Conservation (phyloP, 2,888 invertebrate species). For the Sclerodermus sp. region DNA sequence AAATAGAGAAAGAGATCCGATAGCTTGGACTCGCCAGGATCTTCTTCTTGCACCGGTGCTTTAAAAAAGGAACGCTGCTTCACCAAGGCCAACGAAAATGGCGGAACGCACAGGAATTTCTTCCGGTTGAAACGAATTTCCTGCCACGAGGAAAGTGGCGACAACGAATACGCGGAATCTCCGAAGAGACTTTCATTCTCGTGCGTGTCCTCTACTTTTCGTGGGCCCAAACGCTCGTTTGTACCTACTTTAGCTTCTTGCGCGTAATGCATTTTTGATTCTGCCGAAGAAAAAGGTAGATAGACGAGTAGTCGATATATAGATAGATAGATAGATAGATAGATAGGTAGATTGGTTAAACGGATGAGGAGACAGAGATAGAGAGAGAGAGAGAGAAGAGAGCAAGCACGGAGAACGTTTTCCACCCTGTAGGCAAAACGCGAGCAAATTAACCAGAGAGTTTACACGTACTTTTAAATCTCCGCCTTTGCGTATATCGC, state of each 20-base stretch:
- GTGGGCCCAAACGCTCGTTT: conserved; percentile 36
- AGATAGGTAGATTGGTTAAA: neutral
- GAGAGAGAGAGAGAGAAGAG: neutral
- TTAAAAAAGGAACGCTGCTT: conserved; percentile 37
- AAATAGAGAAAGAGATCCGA: no score
- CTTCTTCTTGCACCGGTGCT: conserved; percentile 21
- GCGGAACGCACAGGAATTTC: conserved; percentile 13
- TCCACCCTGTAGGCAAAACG: conserved; percentile 29
- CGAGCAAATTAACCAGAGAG: neutral
- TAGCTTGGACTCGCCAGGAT: neutral
- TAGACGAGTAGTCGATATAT: neutral
- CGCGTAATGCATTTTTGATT: conserved; percentile 45
- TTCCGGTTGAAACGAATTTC: no score
- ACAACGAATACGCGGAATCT: no score
- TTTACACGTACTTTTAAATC: no score
- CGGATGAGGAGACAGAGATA: conserved; percentile 5
- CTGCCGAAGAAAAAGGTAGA: conserved; percentile 23
- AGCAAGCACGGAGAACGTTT: conserved; percentile 11
- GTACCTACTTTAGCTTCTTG: conserved; percentile 43
- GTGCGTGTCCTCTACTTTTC: conserved; percentile 17
- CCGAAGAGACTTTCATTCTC: conserved; percentile 4
- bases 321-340: conserved; percentile 1
- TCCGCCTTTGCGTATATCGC: no score
- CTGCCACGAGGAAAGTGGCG: no score
- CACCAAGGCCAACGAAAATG: conserved; percentile 19